Base-by-base conservation (phyloP, 1,140 invertebrate genomes). In the Lycorma delicatula region DNA sequence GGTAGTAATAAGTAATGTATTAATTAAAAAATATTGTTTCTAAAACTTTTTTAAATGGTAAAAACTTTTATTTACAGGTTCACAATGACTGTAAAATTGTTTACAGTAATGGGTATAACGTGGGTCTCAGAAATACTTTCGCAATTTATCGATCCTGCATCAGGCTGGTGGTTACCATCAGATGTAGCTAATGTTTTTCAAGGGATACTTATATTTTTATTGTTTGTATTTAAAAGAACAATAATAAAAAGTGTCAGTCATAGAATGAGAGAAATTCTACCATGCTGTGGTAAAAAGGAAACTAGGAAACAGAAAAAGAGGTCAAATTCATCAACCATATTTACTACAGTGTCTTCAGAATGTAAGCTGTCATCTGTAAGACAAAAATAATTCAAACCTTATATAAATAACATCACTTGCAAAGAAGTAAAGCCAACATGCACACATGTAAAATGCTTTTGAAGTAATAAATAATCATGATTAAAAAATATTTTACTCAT, bases 41-140 rank as follows among this genome's bases (percentile, higher is more conserved):
- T n/a, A n/a, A n/a, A n/a, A n/a, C n/a, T n/a, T n/a, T n/a, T n/a
- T n/a, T n/a, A n/a, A n/a, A n/a, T n/a, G n/a, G n/a, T n/a, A n/a
- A n/a, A n/a, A n/a, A n/a, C n/a, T n/a, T n/a, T n/a, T n/a, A n/a
- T 36, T 68, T 69, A 12, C 69, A 86, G 83, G 64, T 81, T 85
- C 48, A 67, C 80, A 13, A 75, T 88, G 70, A 85, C 85, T 60
- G 69, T 82, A 0, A 87, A 87, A 65, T 66, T 89, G 3, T 87
- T 86, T 71, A 69, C 86, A 36, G 81, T 87, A 1, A 88, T 87
- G 85, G 85, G 86, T 18, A 79, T 87, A 0, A 78, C 79, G 0
- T 87, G 86, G 84, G 69, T 80, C 0, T 72, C 81, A 1, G 86
- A 88, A 67, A 72, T 86, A 1, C 55, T 82, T 0, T 81, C 83